These are phyloP conservation scores for Acipenser transmontanus DNA, from an alignment of 2,797 vertebrate species.

Conservation along the genomic window DNA sequence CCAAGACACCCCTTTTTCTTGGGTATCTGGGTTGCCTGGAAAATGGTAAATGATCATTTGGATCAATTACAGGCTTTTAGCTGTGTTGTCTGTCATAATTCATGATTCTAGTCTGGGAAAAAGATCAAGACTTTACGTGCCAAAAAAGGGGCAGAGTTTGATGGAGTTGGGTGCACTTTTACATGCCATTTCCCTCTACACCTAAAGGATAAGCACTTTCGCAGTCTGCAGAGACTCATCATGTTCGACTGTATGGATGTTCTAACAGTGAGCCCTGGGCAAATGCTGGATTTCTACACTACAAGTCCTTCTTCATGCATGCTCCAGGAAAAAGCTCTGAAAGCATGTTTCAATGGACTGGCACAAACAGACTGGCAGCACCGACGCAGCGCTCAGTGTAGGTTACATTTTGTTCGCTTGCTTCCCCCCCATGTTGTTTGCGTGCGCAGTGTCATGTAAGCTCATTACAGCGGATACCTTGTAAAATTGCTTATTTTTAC, in stretches of 20 bases:
- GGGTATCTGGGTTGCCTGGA: constrained; percentile 63
- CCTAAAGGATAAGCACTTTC: constrained; percentile 61
- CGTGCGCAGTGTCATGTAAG: too few species aligned
- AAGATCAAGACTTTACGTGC: constrained; percentile 74
- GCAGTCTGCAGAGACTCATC: constrained; percentile 56
- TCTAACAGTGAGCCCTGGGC: constrained; percentile 77
- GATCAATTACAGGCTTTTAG: constrained; percentile 71
- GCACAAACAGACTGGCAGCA: constrained; percentile 84
- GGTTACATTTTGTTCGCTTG: constrained; percentile 52
- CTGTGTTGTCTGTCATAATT: constrained; percentile 78
- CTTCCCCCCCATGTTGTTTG: neutral
- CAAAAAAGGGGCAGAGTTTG: constrained; percentile 81
- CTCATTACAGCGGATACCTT: too few species aligned
- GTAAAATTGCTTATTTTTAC: too few species aligned
- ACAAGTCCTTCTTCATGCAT: constrained; percentile 84
- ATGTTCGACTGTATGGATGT: constrained; percentile 96
- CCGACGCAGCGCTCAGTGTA: constrained; percentile 88
- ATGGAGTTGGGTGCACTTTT: constrained; percentile 89
- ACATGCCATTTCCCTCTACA: constrained; percentile 67
- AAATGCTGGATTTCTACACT: constrained; percentile 84
- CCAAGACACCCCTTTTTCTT: constrained; percentile 44
- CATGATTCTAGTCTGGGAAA: constrained; percentile 83
- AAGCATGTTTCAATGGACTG: constrained; percentile 83
- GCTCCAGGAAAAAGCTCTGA: constrained; percentile 87
- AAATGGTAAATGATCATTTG: constrained; percentile 74